Evolutionary conservation across 2,797 vertebrate species (phyloP).

Genomic region (Darevskia nairensis): DNA sequence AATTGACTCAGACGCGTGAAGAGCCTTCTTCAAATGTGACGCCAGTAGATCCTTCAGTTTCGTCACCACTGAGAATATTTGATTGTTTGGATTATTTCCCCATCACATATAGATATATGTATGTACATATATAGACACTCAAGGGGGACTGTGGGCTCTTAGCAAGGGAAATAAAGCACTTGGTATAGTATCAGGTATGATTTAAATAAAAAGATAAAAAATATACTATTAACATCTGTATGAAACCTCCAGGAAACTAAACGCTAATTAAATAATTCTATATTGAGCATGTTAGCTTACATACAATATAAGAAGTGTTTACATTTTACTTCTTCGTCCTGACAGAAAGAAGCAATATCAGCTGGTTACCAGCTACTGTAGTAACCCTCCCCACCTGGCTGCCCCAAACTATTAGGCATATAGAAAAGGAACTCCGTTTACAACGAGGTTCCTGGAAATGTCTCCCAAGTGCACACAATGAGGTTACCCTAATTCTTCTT

Average conservation of each 20-base stretch:
- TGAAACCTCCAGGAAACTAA: conserved; percentile 80
- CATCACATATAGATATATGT: conserved; percentile 73
- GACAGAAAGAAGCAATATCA: conserved; percentile 75
- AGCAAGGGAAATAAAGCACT: conserved; percentile 81
- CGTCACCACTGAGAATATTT: conserved; percentile 61
- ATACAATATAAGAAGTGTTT: conserved; percentile 75
- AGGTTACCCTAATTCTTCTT: conserved; percentile 45
- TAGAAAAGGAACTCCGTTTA: conserved; percentile 67
- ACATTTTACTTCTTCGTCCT: conserved; percentile 60
- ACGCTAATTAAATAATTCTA: conserved; percentile 76
- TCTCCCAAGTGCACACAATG: not conserved
- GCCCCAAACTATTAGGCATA: conserved; percentile 46
- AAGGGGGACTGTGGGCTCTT: not conserved
- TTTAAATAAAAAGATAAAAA: conserved; percentile 82
- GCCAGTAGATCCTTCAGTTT: conserved; percentile 67
- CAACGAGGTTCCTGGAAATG: conserved; percentile 25
- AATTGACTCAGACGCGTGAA: conserved; percentile 52
- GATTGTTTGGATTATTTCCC: conserved; percentile 59
- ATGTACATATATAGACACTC: conserved; percentile 70
- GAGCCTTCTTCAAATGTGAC: conserved; percentile 44
- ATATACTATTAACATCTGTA: conserved; percentile 83
- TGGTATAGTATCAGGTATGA: conserved; percentile 80
- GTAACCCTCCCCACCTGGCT: conserved; percentile 38
- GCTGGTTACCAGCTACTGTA: conserved; percentile 85
- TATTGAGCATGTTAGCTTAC: conserved; percentile 74